Conservation (phyloP, 1,140 invertebrate genomes). For the Hormaphis cornu region DNA sequence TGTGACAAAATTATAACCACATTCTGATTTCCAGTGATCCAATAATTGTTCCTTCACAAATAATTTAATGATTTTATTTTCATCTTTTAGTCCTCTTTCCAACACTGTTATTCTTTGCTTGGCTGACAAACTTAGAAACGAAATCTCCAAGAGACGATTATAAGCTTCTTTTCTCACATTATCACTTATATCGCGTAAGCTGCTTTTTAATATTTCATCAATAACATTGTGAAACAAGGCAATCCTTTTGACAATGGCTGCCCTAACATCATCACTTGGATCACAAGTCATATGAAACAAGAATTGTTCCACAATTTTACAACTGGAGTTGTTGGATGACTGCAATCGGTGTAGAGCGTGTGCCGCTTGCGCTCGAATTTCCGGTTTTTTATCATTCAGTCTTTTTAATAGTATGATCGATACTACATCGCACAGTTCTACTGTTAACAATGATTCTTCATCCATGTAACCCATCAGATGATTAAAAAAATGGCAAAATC, state of each 20-base stretch:
- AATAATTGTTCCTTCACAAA: background rate
- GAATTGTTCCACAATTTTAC: background rate
- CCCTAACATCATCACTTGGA: conserved; percentile 5
- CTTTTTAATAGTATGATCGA: background rate
- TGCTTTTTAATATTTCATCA: background rate
- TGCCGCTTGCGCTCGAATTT: conserved; percentile 10
- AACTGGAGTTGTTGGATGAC: background rate
- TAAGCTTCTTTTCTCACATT: conserved; percentile 21
- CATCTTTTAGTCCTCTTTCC: conserved; percentile 3
- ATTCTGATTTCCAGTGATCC: background rate
- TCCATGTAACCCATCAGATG: background rate
- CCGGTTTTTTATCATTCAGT: conserved; percentile 6
- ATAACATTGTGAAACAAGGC: conserved; percentile 1
- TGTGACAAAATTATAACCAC: background rate
- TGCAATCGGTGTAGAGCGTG: background rate
- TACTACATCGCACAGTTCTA: background rate
- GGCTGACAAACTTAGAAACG: background rate
- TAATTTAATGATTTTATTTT: background rate
- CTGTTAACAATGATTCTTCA: background rate
- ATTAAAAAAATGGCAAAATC: conserved; percentile 7
- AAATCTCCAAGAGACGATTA: background rate
- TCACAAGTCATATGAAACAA: conserved; percentile 12
- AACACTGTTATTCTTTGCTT: conserved; percentile 14
- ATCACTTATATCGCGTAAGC: conserved; percentile 11
- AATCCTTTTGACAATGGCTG: background rate